These are phyloP conservation scores for Platysternon megacephalum DNA, from an alignment of 2,113 vertebrate genomes.

Conservation along the genomic window DNA sequence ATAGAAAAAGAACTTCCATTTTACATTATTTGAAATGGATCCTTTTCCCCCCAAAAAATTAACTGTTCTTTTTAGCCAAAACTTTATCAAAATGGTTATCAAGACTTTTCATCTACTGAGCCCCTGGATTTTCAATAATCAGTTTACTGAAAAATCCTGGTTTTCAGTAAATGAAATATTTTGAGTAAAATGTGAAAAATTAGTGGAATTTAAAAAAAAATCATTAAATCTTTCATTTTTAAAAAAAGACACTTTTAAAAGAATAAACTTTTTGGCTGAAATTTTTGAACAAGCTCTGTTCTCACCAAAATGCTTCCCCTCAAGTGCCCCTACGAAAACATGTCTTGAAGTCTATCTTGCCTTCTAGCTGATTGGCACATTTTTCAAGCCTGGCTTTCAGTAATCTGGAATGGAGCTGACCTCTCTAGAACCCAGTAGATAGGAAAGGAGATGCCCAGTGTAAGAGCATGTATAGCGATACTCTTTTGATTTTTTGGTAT, in stretches of 20 bases:
- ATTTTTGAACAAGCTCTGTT: neutral
- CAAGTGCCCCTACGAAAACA: neutral
- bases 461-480: neutral
- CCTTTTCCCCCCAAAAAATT: neutral
- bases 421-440: neutral
- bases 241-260: neutral
- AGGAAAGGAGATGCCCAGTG: neutral
- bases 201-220: neutral
- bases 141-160: neutral
- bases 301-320: neutral
- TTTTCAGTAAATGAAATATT: neutral
- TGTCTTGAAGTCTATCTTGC: neutral
- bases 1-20: neutral
- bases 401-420: neutral
- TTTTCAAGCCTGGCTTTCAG: conserved; percentile 18
- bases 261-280: neutral
- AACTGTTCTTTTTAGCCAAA: neutral
- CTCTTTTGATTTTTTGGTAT: neutral
- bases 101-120: neutral
- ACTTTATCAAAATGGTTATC: neutral
- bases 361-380: neutral
- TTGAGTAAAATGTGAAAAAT: neutral
- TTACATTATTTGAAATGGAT: neutral
- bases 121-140: neutral
- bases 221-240: neutral